Evolutionary conservation across 92 coral and sea anemone genomes (phyloP).

Genomic region (Epizoanthus rinbou): DNA sequence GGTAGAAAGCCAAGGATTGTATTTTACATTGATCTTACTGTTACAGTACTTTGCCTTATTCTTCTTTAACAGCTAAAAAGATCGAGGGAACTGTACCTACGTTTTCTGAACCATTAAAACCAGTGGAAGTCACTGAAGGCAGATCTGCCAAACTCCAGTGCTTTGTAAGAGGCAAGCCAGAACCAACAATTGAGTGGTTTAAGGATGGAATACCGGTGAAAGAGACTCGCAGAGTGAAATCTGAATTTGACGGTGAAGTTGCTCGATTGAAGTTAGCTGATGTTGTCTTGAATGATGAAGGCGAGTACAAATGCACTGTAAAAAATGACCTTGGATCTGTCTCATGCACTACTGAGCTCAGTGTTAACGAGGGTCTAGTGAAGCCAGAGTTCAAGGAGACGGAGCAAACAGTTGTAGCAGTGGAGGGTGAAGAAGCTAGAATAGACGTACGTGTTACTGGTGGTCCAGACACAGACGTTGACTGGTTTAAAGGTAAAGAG

Average conservation of each 20-base stretch:
- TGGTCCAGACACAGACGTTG: conserved; percentile 80
- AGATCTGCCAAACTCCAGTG: conserved; percentile 52
- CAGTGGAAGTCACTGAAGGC: conserved; percentile 58
- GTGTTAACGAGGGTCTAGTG: conserved; percentile 50
- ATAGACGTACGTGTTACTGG: conserved; percentile 76
- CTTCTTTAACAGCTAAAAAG: conserved; percentile 42
- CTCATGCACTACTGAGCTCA: conserved; percentile 48
- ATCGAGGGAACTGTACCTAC: conserved; percentile 52
- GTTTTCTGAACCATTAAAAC: conserved; percentile 50
- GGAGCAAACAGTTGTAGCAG: conserved; percentile 24
- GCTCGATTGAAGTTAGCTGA: conserved; percentile 26
- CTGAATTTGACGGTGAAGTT: conserved; percentile 32
- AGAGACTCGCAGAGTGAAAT: conserved; percentile 15
- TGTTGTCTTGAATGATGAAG: conserved; percentile 40
- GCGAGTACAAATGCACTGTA: conserved; percentile 33
- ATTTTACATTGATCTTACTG: not conserved
- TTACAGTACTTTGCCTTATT: not conserved
- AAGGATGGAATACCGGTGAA: conserved; percentile 55
- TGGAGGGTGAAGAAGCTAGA: conserved; percentile 65
- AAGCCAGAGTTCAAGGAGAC: conserved; percentile 60
- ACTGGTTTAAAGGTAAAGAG: conserved; percentile 86
- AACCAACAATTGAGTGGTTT: conserved; percentile 62
- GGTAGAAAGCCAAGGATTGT: too few species aligned
- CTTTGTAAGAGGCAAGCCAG: conserved; percentile 42
- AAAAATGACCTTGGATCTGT: conserved; percentile 33